Conservation (phyloP, 2,888 invertebrate genomes). For the Eupithecia centaureata region DNA sequence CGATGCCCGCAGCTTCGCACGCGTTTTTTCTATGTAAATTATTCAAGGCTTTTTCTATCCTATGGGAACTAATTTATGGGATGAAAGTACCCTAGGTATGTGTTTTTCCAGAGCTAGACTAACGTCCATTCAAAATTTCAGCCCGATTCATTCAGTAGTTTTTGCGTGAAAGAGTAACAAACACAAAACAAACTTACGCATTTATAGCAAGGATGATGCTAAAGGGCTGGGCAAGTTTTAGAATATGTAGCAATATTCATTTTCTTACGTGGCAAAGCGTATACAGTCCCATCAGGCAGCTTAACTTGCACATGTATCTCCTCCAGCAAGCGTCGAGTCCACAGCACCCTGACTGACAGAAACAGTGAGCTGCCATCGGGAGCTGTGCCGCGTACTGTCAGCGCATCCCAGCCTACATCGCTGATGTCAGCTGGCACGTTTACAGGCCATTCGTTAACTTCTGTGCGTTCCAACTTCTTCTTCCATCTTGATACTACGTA, state of each 20-base stretch:
- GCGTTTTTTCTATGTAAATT: too few relatives aligned
- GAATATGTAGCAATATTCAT: not conserved
- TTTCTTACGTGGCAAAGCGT: conserved; percentile 65
- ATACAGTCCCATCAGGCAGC: conserved; percentile 66
- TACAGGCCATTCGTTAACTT: conserved; percentile 51
- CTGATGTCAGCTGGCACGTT: conserved; percentile 40
- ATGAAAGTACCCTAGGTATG: too few relatives aligned
- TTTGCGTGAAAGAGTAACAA: too few relatives aligned
- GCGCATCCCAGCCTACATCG: conserved; percentile 64
- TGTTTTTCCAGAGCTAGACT: too few relatives aligned
- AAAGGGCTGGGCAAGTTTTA: not conserved
- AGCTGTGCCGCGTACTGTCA: conserved; percentile 81
- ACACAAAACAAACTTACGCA: too few relatives aligned
- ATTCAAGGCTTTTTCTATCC: too few relatives aligned
- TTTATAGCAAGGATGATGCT: too few relatives aligned
- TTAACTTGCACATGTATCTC: conserved; percentile 84
- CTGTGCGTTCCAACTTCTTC: conserved; percentile 44
- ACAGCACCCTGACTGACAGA: conserved; percentile 79
- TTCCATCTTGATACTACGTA: conserved; percentile 72
- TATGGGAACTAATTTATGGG: too few relatives aligned
- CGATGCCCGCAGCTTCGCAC: too few relatives aligned
- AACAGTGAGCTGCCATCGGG: conserved; percentile 83
- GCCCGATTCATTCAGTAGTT: too few relatives aligned
- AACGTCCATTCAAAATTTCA: too few relatives aligned
- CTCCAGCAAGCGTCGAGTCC: conserved; percentile 68